phyloP scores from a whole-genome alignment of 2,797 vertebrate genomes.

The Parotocinclus haroldoi region DNA sequence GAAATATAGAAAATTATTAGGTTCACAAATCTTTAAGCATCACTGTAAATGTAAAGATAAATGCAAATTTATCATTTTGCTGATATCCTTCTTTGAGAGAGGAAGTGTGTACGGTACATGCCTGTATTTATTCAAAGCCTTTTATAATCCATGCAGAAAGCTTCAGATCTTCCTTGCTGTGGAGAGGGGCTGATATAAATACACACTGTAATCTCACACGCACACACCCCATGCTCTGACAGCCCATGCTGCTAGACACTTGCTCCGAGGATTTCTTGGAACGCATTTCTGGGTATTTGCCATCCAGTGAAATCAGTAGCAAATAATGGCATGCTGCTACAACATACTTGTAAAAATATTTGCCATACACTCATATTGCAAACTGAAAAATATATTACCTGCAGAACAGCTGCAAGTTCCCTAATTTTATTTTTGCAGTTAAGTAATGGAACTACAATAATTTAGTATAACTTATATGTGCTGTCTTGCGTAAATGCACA shows the following conservation, averaged over 20 bases:
- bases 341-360: no score
- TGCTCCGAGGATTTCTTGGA: constrained; percentile 50
- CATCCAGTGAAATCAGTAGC: constrained; percentile 57
- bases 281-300: constrained; percentile 51
- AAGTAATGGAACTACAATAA: no score
- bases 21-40: no score
- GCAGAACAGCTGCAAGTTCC: no score
- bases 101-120: not conserved
- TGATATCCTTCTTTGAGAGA: not conserved
- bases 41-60: no score
- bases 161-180: constrained; percentile 20
- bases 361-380: no score
- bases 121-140: not conserved
- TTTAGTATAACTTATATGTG: no score
- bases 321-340: constrained; percentile 31
- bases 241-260: constrained; percentile 22
- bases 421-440: no score
- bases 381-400: no score
- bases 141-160: constrained; percentile 17
- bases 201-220: constrained; percentile 45
- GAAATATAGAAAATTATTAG: no score
- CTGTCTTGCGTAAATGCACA: no score
- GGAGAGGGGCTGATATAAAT: constrained; percentile 51
- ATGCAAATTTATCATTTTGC: no score
- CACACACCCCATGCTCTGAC: constrained; percentile 32